A percentile compares a stretch with the other conserved stretches of the same genome.
Evolutionary conservation across 2,888 invertebrate genomes (phyloP).

Genomic region (Drosophila mettleri): DNA sequence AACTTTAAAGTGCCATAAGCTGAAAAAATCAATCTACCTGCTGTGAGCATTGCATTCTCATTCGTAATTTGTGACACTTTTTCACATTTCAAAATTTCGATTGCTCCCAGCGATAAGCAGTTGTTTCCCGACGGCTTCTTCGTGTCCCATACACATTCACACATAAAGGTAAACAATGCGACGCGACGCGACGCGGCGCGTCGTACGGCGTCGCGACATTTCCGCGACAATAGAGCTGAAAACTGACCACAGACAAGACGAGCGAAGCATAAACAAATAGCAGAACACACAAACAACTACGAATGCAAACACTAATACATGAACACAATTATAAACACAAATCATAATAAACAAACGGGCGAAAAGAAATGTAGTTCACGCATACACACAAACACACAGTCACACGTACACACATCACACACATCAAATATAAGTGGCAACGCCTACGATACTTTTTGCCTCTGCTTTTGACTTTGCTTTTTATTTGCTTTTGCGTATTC

Average conservation of each 20-base stretch:
- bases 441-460: conserved; percentile 32
- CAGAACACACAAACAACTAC: conserved; percentile 16
- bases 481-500: conserved; percentile 23
- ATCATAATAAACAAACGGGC: conserved; percentile 44
- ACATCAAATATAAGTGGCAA: neutral
- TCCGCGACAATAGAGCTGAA: conserved; percentile 28
- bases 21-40: conserved; percentile 6
- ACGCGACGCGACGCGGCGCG: conserved; percentile 10
- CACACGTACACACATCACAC: neutral
- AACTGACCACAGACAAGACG: conserved; percentile 52
- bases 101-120: conserved; percentile 15
- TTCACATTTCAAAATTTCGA: conserved; percentile 6
- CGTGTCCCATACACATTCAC: neutral
- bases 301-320: conserved; percentile 12
- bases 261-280: conserved; percentile 39
- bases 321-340: conserved; percentile 15
- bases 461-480: conserved; percentile 22
- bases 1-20: too few species aligned
- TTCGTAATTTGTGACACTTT: neutral
- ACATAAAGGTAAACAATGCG: conserved; percentile 39
- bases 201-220: conserved; percentile 24
- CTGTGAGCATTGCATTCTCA: neutral
- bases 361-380: conserved; percentile 47
- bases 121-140: conserved; percentile 14
- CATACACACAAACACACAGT: conserved; percentile 14